Base-by-base conservation (phyloP, 2,113 vertebrate species). In the Myrmecobius fasciatus region DNA sequence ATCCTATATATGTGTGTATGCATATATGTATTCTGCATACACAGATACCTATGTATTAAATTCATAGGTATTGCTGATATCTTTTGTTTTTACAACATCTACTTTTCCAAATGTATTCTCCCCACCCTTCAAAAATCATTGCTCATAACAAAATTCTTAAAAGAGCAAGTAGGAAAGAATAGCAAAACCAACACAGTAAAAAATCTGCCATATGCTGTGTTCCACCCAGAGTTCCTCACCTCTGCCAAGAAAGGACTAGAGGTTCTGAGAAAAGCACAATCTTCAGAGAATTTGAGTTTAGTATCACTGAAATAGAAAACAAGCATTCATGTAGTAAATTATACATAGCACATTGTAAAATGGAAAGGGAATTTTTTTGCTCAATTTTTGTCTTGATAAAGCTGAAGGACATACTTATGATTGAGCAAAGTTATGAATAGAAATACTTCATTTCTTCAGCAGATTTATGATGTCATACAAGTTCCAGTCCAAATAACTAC, bases 261-360 rank as follows among this genome's bases (percentile, higher is more conserved):
- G 25, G 92, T 91, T 31, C 92, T 89, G n/a, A 95, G 91, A 56
- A 91, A 95, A 92, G 4, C 5, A 91, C 24, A 75, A 92, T 91
- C 36, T 54, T 54, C 92, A 43, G 28, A 92, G 26, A 20, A 89
- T 89, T 93, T 89, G 22, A 91, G 43, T 93, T 89, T 20, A 89
- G 24, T 90, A 47, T 8, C 49, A 91, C 31, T 56, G 75, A 96
- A 90, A 60, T 89, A 92, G 49, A 17, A 60, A 95, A 53, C 28
- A 53, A n/a, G 10, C 12, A 94, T 93, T 52, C 47, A 24, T 25
- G 9, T 47, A 94, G 53, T 25, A 93, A 95, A 89, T 93, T 90
- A 60, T 47, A 67, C 6, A 89, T 11, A 9, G 36, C 52, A 95
- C 75, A 60, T 3, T 9, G 3, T 56, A 25, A 89, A 22, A 56